phyloP scores from a whole-genome alignment of 2,888 invertebrate species.

The Drosophila borealis region DNA sequence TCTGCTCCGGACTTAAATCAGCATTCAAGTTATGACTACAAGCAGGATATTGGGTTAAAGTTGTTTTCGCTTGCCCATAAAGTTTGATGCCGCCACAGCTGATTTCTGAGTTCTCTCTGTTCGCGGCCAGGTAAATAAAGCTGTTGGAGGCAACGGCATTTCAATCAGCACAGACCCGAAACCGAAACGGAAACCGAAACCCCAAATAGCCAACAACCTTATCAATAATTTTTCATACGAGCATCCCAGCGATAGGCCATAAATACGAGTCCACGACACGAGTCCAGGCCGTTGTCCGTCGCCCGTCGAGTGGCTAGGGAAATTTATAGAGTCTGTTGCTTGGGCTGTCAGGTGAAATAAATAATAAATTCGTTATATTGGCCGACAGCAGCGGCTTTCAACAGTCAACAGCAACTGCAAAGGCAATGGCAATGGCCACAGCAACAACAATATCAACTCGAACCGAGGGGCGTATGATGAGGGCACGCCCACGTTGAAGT shows the following conservation, averaged over 20 bases:
- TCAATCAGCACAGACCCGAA: conserved; percentile 59
- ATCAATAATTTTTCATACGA: conserved; percentile 67
- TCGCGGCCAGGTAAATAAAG: conserved; percentile 79
- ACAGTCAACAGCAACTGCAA: conserved; percentile 41
- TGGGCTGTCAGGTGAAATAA: conserved; percentile 85
- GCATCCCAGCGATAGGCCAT: conserved; percentile 55
- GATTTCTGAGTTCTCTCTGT: conserved; percentile 36
- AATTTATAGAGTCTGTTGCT: conserved; percentile 84
- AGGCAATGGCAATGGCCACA: conserved; percentile 10
- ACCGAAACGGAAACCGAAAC: background rate
- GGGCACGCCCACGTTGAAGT: conserved; percentile 66
- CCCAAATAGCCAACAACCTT: conserved; percentile 49
- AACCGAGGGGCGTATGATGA: conserved; percentile 67
- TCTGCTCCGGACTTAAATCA: conserved; percentile 42
- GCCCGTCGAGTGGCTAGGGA: conserved; percentile 67
- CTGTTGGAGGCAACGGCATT: conserved; percentile 73
- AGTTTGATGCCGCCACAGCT: conserved; percentile 41
- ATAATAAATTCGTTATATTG: conserved; percentile 84
- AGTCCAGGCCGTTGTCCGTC: no score
- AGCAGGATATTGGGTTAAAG: conserved; percentile 84
- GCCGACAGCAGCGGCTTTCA: conserved; percentile 64
- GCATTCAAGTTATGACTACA: conserved; percentile 78
- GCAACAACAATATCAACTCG: conserved; percentile 29
- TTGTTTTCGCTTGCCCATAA: conserved; percentile 57
- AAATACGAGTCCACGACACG: conserved; percentile 50